These are phyloP conservation scores for Tetragnatha versicolor DNA, from an alignment of 1,140 invertebrate genomes.

Conservation along the genomic window DNA sequence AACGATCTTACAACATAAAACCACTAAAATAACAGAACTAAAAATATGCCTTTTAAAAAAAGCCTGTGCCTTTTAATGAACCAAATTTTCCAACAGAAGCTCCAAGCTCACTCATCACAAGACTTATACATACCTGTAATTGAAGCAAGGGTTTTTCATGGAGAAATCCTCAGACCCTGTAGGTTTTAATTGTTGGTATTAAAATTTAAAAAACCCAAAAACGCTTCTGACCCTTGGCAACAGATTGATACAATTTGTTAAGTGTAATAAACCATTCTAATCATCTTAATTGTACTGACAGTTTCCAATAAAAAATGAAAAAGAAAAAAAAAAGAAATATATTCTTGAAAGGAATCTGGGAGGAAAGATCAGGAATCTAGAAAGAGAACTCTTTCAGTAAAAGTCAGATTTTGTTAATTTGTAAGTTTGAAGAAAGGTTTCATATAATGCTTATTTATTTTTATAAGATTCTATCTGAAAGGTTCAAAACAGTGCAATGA, in stretches of 20 bases:
- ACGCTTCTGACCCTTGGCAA: slow-evolving; percentile 38
- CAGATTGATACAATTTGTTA: not conserved
- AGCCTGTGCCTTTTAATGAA: too few relatives aligned
- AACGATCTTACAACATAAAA: too few relatives aligned
- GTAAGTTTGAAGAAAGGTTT: too few relatives aligned
- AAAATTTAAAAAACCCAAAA: not conserved
- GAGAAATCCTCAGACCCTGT: slow-evolving; percentile 31
- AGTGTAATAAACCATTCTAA: not conserved
- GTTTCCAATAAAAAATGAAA: not conserved
- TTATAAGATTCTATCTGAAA: too few relatives aligned
- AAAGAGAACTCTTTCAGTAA: slow-evolving; percentile 52
- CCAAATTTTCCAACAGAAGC: too few relatives aligned
- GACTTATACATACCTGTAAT: slow-evolving; percentile 27
- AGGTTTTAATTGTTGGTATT: slow-evolving; percentile 14
- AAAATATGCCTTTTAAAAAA: too few relatives aligned
- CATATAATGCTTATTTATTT: too few relatives aligned
- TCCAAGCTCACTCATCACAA: too few relatives aligned
- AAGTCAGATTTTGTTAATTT: too few relatives aligned
- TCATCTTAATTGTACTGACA: not conserved
- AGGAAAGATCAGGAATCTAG: not conserved
- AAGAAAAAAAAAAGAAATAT: not conserved
- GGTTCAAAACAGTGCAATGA: too few relatives aligned
- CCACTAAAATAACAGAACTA: too few relatives aligned
- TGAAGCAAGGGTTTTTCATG: slow-evolving; percentile 2
- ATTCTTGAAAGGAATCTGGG: not conserved